These are phyloP conservation scores for Idris sp. DNA, from an alignment of 1,140 invertebrate species.

Conservation along the genomic window DNA sequence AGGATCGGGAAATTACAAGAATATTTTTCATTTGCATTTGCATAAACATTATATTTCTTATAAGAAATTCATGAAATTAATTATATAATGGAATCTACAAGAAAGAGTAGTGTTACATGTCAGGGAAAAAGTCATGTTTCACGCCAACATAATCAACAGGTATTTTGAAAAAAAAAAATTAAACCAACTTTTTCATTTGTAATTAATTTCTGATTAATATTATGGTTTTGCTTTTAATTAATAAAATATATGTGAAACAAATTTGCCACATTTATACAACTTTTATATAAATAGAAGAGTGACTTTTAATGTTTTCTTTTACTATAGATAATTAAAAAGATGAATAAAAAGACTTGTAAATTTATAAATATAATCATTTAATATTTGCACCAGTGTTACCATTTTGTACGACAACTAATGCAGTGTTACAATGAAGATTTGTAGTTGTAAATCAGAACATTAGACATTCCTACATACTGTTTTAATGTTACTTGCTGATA, in stretches of 20 bases:
- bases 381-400: conserved; percentile 27
- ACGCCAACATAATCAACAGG: conserved; percentile 25
- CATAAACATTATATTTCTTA: neutral
- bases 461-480: conserved; percentile 33
- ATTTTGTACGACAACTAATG: conserved; percentile 1
- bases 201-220: too few species aligned
- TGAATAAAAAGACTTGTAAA: neutral
- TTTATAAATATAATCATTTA: conserved; percentile 15
- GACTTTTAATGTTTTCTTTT: too few species aligned
- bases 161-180: conserved; percentile 7
- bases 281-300: too few species aligned
- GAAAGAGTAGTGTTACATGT: neutral
- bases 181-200: too few species aligned
- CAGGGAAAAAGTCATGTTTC: conserved; percentile 14
- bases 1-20: neutral
- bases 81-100: conserved; percentile 14
- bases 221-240: too few species aligned
- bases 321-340: too few species aligned
- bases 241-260: too few species aligned
- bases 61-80: conserved; percentile 11
- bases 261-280: too few species aligned
- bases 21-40: neutral
- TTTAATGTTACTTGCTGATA: conserved; percentile 31
- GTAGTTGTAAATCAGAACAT: conserved; percentile 36
- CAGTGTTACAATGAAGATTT: conserved; percentile 9